Percentiles rank a stretch among this genome's conserved stretches.
phyloP scores from a whole-genome alignment of 1,140 invertebrate genomes.

The Coenobita brevimanus region DNA sequence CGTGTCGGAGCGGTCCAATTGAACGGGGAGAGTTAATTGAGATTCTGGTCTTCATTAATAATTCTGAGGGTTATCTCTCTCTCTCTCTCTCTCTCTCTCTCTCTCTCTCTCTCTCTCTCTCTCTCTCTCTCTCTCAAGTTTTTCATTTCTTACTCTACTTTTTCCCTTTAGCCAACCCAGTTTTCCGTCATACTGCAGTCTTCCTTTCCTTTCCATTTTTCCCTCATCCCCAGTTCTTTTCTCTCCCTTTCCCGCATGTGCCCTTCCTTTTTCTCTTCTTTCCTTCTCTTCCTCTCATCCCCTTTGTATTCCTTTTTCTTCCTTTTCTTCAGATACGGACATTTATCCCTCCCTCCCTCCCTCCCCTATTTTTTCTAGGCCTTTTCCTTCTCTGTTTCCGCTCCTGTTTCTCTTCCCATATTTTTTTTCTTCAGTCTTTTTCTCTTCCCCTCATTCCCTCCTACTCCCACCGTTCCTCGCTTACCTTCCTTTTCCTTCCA shows the following conservation, averaged over 20 bases:
- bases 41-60: too few species aligned
- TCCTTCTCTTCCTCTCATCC: neutral
- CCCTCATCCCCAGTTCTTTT: neutral
- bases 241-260: neutral
- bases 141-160: neutral
- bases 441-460: neutral
- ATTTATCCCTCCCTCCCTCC: too few species aligned
- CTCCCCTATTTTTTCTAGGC: too few species aligned
- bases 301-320: too few species aligned
- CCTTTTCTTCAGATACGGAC: too few species aligned
- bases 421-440: neutral
- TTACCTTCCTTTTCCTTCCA: neutral
- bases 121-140: constrained; percentile 3
- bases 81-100: neutral
- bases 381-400: too few species aligned
- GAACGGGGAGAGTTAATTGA: too few species aligned
- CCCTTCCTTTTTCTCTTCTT: neutral
- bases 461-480: too few species aligned
- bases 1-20: too few species aligned
- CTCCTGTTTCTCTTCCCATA: neutral
- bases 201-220: neutral
- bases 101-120: constrained; percentile 9
- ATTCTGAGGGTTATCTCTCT: neutral
- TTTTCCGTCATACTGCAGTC: neutral
- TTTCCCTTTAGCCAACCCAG: neutral